Base-by-base conservation (phyloP, 2,113 vertebrate species). In the Burhinus oedicnemus region DNA sequence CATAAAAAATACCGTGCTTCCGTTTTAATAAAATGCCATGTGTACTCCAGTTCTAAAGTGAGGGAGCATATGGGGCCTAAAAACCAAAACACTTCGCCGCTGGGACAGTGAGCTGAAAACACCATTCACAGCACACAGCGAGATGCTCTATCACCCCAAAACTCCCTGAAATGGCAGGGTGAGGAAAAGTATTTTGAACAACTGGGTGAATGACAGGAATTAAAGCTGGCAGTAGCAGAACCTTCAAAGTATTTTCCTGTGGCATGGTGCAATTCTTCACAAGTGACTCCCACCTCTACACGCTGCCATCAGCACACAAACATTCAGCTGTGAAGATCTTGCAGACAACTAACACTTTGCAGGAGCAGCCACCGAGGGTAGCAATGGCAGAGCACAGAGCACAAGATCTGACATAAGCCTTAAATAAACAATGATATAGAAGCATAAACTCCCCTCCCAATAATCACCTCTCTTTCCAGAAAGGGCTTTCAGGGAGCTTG, bases 11-110 rank as follows among this genome's bases (percentile, higher is more conserved):
- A 83, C 23, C 3, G 0, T 62, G 30, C 6, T 57, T 88, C 38
- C 47, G 27, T 62, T 90, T 36, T 30, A 72, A 75, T 55, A 40
- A 88, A 96, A 92, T 87, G 44, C 52, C 36, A 17, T 5, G 3
- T 69, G 51, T 79, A 58, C 83, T 93, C 93, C 54, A 89, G 61
- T 91, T 84, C 71, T 2, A 72, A 92, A 76, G n/a, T 26, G 19
- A 93, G 34, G 32, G 75, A 93, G 66, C 15, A n/a, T 5, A 58
- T 3, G 11, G 49, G 18, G 47, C 40, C 55, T 69, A 68, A 89
- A 92, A 79, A 5, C 11, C 8, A 32, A 36, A 91, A 21, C 10
- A 10, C 30, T 76, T 72, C 62, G 52, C 22, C 6, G 15, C 11
- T 52, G n/a, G 47, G 11, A 68, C 25, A 74, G 18, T 8, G 38